Base-by-base conservation (phyloP, 2,797 vertebrate genomes). In the Diceros bicornis region DNA sequence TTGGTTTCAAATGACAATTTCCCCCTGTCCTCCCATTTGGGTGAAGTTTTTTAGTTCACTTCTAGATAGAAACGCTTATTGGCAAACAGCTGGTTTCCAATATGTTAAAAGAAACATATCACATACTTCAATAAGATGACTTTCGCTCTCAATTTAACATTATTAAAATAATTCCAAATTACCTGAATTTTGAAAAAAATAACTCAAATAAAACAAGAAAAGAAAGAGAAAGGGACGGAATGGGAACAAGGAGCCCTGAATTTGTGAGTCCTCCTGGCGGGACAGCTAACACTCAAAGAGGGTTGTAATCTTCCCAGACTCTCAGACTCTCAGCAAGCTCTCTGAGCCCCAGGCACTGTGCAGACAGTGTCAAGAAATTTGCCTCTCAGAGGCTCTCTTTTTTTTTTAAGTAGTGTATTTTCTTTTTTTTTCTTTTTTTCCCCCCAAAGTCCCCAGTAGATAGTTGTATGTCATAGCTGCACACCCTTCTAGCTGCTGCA, bases 221-320 rank as follows among this genome's bases (percentile, higher is more conserved):
- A 62, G n/a, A 59, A 87, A 78, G 29, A 10, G 20, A 75, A 95
- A 25, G 17, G 20, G 61, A 62, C 6, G 7, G 37, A 37, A 34
- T 62, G 2, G 21, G 75, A 97, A 88, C 52, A 82, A 55, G 52
- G 18, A 71, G 32, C 16, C 68, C 69, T 23, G 5, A 52, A 52
- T 96, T 97, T 90, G 94, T 47, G 68, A 92, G 89, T 81, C 55
- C 2, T 61, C 66, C 64, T 83, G 85, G 61, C 93, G 72, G 82
- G 95, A 94, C 1, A 61, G 52, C 90, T 97, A 81, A 97, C 61
- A 13, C 27, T 50, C 79, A 88, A 93, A 97, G 87, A 93, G 29
- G 34, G 74, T n/a, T 88, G 66, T 93, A 75, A 96, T 77, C 74
- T 95, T 98, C 96, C 85, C 78, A 41, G 41, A 41, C 4, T 41